phyloP scores from a whole-genome alignment of 2,797 vertebrate species.

The Oreochromis mossambicus region DNA sequence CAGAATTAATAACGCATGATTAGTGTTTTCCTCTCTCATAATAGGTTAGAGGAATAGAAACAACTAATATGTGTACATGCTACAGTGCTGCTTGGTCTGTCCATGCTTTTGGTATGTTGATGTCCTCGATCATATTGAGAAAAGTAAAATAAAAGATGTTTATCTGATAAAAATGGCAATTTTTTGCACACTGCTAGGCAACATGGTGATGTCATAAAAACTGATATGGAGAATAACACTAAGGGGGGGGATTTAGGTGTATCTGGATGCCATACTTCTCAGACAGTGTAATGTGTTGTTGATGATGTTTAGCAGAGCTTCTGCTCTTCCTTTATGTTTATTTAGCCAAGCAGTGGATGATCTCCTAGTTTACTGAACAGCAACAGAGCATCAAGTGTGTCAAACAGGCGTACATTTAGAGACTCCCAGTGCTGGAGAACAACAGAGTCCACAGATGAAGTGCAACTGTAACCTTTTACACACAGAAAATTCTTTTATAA shows the following conservation, averaged over 20 bases:
- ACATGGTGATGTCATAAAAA: neutral
- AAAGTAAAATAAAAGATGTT: neutral
- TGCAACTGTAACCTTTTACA: neutral
- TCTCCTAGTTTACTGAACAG: neutral
- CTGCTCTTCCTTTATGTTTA: neutral
- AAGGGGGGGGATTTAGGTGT: neutral
- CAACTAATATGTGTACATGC: neutral
- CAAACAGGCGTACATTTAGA: neutral
- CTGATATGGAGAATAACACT: neutral
- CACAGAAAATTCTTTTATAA: neutral
- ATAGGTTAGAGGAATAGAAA: neutral
- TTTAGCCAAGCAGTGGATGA: neutral
- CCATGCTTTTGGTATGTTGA: neutral
- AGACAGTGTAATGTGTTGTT: neutral
- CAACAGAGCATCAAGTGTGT: neutral
- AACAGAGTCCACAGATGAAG: neutral
- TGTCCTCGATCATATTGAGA: neutral
- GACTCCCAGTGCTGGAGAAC: neutral
- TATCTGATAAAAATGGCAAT: neutral
- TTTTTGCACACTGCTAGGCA: neutral
- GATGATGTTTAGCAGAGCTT: neutral
- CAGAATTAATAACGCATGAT: neutral
- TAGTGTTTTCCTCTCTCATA: neutral
- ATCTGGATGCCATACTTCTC: neutral
- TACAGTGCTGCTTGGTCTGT: neutral